Base-by-base conservation (phyloP, 2,888 invertebrate species). In the Phalangium opilio region DNA sequence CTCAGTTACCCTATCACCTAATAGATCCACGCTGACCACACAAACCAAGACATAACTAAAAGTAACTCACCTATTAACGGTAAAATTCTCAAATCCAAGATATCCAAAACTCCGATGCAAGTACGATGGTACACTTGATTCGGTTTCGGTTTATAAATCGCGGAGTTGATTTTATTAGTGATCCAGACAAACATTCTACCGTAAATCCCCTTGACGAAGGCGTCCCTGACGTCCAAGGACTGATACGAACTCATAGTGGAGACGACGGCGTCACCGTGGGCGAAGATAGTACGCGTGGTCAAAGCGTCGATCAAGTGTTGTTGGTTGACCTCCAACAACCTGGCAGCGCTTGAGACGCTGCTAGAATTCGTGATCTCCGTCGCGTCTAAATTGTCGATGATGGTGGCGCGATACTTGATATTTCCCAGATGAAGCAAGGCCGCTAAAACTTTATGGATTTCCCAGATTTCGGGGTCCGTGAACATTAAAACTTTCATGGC, bases 41-140 rank as follows among this genome's bases (percentile, higher is more conserved):
- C n/a, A n/a, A n/a, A n/a, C n/a, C 8, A 27, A 27, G 27, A 27
- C 5, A 7, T 27, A 8, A 27, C 27, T 27, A 27, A 27, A 8
- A 8, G 5, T 27, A 27, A 17, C 45, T 43, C 56, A 73, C 73
- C 73, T 93, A 66, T 96, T 96, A 55, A 84, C 83, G 62, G 84
- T 83, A 65, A 99, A 98, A 65, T 96, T 96, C 69, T 99, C 98
- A 67, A 99, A 99, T 3, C 98, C 98, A 98, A 99, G 61, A 99
- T 98, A 67, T 99, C 98, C 52, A 99, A 71, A 1, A 99, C 93
- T 12, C 98, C 98, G 55, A 99, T 98, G 1, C 90, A 87, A 52
- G 82, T 85, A 42, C 89, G 55, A 34, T 74, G 50, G 77, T 79
- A 51, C 0, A 78, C 74, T 38, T 55, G 41, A 27, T 59, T 53